Evolutionary conservation across 1,140 invertebrate genomes (phyloP).

Genomic region (Calephelis virginiensis): DNA sequence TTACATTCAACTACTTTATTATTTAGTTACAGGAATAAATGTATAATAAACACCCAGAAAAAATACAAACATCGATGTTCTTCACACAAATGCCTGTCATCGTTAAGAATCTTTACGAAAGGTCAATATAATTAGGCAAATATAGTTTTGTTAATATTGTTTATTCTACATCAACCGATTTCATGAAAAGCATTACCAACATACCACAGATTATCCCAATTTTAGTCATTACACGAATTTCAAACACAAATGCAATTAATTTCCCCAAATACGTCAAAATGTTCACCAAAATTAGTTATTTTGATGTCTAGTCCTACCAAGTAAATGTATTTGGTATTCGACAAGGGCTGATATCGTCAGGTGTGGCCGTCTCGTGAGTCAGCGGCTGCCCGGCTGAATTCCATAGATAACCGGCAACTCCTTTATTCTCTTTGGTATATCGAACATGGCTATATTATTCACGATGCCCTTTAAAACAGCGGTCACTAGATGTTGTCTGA

Average conservation of each 20-base stretch:
- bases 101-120: too few relatives aligned
- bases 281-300: slow-evolving; percentile 17
- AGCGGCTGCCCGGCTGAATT: slow-evolving; percentile 61
- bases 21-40: too few relatives aligned
- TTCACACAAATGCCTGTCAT: too few relatives aligned
- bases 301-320: slow-evolving; percentile 7
- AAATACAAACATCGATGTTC: too few relatives aligned
- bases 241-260: background rate
- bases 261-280: slow-evolving; percentile 2
- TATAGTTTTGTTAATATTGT: too few relatives aligned
- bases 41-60: too few relatives aligned
- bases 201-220: background rate
- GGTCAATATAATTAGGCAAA: too few relatives aligned
- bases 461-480: slow-evolving; percentile 50
- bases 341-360: slow-evolving; percentile 60
- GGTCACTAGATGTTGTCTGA: slow-evolving; percentile 48
- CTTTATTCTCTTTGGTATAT: slow-evolving; percentile 66
- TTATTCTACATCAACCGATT: too few relatives aligned
- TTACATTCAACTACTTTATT: too few relatives aligned
- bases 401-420: slow-evolving; percentile 71
- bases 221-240: slow-evolving; percentile 4
- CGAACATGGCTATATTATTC: slow-evolving; percentile 50
- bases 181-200: background rate
- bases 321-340: slow-evolving; percentile 55
- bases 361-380: slow-evolving; percentile 66